Evolutionary conservation across 2,113 vertebrate genomes (phyloP), one percentile per base, ranked within the genome.

Genomic region (Machaerirhynchus nigripectus): DNA sequence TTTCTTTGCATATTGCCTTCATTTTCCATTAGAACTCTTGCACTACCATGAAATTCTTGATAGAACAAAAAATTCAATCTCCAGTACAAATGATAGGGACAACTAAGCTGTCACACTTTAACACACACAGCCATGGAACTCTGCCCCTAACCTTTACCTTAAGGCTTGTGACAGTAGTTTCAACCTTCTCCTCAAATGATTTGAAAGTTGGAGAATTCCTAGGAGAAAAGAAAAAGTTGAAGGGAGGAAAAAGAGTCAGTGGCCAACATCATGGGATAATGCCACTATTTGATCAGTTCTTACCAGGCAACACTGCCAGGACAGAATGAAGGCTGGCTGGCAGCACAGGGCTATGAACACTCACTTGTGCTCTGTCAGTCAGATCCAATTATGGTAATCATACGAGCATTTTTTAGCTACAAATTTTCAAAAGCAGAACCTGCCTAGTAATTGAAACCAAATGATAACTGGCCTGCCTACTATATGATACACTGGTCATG

Each of bases 131-230:
- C 15, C 77, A 82, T 14, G 35, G 47, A 89, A 81, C 68, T 57
- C 82, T 46, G 81, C 61, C 52, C 81, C 89, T 93, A 85, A 69
- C 40, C 73, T 95, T 97, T 98, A 99, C 99, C 99, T 99, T 99
- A 95, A 99, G 98, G 92, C 95, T 99, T 82, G 99, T 98, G 85
- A 99, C 99, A 69, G 99, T 99, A 59, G 87, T 99, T 97, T 99
- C 99, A 95, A 99, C 98, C 97, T 99, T 99, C 95, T 99, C 99
- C 96, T 99, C 99, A 98, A 99, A 99, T 1, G 99, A 99, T 96
- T 98, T 99, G 98, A 99, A 99, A 95, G 99, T 99, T 95, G 99
- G 98, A 50, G 99, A 99, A 98, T 99, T 99, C 98, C 99, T 99
- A 97, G 83, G 46, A 96, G 91, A 76, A 96, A 59, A 88, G 9